Evolutionary conservation across 2,797 vertebrate genomes (phyloP).

Genomic region (Enteromius radiatus): DNA sequence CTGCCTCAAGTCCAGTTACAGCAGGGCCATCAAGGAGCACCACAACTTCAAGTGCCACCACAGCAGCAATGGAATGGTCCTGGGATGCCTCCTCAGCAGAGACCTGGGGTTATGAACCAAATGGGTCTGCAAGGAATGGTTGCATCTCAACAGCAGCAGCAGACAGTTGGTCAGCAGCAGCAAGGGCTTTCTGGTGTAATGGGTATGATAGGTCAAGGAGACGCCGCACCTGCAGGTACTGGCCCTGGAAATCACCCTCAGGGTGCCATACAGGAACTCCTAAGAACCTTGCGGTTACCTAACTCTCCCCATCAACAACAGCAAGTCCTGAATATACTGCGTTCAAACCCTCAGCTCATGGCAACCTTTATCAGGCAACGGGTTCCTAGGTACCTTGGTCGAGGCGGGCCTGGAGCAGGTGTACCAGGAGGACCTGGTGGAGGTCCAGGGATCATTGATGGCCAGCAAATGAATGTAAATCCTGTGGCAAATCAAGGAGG

Average conservation of each 20-base stretch:
- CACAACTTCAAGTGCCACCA: slow-evolving; percentile 75
- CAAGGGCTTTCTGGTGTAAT: slow-evolving; percentile 71
- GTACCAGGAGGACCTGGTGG: slow-evolving; percentile 60
- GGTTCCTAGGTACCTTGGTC: slow-evolving; percentile 86
- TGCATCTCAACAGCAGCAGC: slow-evolving; percentile 59
- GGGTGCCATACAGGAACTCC: slow-evolving; percentile 90
- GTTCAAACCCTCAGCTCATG: slow-evolving; percentile 93
- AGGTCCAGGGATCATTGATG: slow-evolving; percentile 73
- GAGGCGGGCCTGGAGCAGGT: slow-evolving; percentile 67
- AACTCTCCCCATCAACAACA: slow-evolving; percentile 94
- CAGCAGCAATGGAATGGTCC: slow-evolving; percentile 79
- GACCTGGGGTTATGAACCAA: slow-evolving; percentile 71
- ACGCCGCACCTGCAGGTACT: slow-evolving; percentile 62
- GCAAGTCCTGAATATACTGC: slow-evolving; percentile 95
- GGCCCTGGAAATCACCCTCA: slow-evolving; percentile 81
- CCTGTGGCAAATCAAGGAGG: slow-evolving; percentile 75
- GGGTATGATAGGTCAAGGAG: slow-evolving; percentile 72
- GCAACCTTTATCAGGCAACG: slow-evolving; percentile 96
- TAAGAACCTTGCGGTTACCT: slow-evolving; percentile 93
- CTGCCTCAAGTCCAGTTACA: slow-evolving; percentile 77
- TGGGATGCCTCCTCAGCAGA: slow-evolving; percentile 75
- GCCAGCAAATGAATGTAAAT: slow-evolving; percentile 77
- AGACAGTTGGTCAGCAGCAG: slow-evolving; percentile 47
- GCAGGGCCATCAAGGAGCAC: slow-evolving; percentile 72
- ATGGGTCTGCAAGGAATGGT: slow-evolving; percentile 69